These are phyloP conservation scores for Lynx canadensis DNA, from an alignment of 2,113 vertebrate species.

Conservation along the genomic window DNA sequence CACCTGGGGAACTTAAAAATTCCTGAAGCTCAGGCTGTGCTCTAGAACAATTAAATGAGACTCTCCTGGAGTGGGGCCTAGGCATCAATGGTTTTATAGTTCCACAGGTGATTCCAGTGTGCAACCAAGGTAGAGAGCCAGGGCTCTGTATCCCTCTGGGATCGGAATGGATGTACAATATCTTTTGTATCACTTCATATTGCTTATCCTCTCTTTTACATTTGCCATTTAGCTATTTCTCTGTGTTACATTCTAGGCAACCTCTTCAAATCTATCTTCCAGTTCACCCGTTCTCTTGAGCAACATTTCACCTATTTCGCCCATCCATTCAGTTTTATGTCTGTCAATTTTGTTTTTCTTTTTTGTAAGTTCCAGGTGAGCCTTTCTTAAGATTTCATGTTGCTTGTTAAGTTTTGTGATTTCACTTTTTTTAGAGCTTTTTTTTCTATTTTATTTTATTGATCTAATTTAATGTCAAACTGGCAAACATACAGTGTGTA, in stretches of 20 bases:
- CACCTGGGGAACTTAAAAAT: neutral
- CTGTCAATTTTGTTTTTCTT: neutral
- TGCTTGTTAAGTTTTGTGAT: neutral
- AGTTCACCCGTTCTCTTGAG: neutral
- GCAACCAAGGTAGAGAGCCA: neutral
- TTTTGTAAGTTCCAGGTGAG: neutral
- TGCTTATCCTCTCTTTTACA: neutral
- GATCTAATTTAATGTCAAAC: too few relatives aligned
- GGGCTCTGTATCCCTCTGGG: neutral
- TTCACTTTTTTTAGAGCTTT: neutral
- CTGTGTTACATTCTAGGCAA: neutral
- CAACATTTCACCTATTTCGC: neutral
- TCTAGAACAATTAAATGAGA: neutral
- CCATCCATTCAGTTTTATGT: neutral
- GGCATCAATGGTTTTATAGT: neutral
- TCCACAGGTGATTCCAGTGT: neutral
- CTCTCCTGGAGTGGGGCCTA: neutral
- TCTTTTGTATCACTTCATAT: neutral
- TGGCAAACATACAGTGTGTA: too few relatives aligned
- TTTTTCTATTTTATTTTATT: too few relatives aligned
- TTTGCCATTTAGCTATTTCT: neutral
- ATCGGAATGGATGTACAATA: neutral
- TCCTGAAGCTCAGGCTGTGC: neutral
- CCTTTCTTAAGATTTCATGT: neutral
- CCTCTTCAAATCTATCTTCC: conserved; percentile 15